These are phyloP conservation scores for Rotaria magnacalcarata DNA, from an alignment of 2,888 invertebrate species.

Conservation along the genomic window DNA sequence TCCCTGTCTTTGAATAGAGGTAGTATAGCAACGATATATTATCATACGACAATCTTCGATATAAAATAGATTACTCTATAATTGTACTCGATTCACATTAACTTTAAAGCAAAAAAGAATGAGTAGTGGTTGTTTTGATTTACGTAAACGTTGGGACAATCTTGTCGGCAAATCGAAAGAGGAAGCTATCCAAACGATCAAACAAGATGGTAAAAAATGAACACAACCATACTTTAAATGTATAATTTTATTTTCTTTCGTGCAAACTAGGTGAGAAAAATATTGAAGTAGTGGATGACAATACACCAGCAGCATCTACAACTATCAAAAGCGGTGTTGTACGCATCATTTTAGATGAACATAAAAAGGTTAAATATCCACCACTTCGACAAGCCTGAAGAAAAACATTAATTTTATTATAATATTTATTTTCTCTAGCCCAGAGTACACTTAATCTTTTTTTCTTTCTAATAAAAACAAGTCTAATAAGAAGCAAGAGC, in stretches of 20 bases:
- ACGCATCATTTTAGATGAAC: not conserved
- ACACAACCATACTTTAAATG: not conserved
- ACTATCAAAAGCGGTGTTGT: not conserved
- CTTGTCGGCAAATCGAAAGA: not conserved
- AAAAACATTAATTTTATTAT: too few relatives aligned
- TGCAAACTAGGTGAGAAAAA: not conserved
- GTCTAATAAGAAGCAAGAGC: too few relatives aligned
- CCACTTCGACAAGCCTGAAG: not conserved
- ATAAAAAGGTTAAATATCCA: not conserved
- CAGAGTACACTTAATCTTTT: too few relatives aligned
- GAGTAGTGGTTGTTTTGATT: not conserved
- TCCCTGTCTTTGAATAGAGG: too few relatives aligned
- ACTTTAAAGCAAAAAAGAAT: not conserved
- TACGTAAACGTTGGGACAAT: not conserved
- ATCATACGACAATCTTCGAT: too few relatives aligned
- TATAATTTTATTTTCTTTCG: not conserved
- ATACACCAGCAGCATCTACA: not conserved
- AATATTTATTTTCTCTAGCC: too few relatives aligned
- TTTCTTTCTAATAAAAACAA: too few relatives aligned
- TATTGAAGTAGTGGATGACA: not conserved
- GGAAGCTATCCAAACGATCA: not conserved
- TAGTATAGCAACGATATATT: too few relatives aligned
- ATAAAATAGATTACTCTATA: too few relatives aligned
- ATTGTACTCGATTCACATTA: too few relatives aligned
- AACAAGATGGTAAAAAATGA: not conserved